Evolutionary conservation across 1,140 invertebrate genomes (phyloP).

Genomic region (Diplogasteroides magnus): DNA sequence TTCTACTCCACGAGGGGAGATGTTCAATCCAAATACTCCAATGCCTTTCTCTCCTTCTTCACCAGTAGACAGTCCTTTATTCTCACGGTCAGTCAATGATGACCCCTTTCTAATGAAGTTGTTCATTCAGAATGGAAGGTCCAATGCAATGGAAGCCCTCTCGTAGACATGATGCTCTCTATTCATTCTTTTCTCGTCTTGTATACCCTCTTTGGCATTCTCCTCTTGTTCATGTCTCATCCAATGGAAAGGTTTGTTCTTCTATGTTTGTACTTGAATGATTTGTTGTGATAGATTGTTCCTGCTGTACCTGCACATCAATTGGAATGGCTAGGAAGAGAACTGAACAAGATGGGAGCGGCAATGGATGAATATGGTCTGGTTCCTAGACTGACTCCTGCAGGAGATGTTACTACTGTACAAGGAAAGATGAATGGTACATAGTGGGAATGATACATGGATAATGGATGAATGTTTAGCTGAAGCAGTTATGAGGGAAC

Average conservation of each 20-base stretch:
- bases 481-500: constrained; percentile 54
- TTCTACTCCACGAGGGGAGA: constrained; percentile 7
- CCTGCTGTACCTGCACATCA: neutral
- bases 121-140: constrained; percentile 17
- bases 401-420: neutral
- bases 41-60: constrained; percentile 8
- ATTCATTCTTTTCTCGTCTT: constrained; percentile 57
- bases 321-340: constrained; percentile 1
- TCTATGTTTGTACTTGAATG: constrained; percentile 19
- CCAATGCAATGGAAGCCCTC: constrained; percentile 66
- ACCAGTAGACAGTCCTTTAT: neutral
- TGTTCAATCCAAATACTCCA: neutral
- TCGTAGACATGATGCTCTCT: constrained; percentile 84
- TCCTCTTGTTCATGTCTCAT: neutral
- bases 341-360: constrained; percentile 10
- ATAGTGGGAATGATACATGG: neutral
- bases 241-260: neutral
- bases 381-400: neutral
- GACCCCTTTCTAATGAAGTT: constrained; percentile 3
- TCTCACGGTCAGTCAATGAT: neutral
- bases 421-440: neutral
- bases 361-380: constrained; percentile 26
- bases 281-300: neutral
- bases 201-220: constrained; percentile 40
- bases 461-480: constrained; percentile 5